Conservation (phyloP, 1,140 invertebrate genomes). For the Lasioglossum albipes region DNA sequence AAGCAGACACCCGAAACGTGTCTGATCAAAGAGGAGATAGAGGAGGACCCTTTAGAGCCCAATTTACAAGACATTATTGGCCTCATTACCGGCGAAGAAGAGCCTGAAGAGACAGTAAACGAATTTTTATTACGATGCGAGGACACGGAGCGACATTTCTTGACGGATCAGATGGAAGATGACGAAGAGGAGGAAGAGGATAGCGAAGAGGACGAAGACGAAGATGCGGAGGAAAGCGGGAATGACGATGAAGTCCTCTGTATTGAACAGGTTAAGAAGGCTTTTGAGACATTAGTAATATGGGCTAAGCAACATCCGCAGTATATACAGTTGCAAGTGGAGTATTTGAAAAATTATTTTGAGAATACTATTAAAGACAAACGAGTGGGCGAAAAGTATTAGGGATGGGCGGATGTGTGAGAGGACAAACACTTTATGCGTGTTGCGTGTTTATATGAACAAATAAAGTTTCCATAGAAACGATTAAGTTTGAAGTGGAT, state of each 20-base stretch:
- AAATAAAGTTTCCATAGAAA: neutral
- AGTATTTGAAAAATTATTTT: neutral
- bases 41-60: neutral
- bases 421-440: neutral
- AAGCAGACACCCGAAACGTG: no score
- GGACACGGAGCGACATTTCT: neutral
- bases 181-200: neutral
- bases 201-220: neutral
- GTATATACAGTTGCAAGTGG: neutral
- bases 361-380: neutral
- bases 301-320: neutral
- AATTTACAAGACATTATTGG: constrained; percentile 3
- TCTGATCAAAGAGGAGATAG: neutral
- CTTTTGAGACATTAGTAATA: neutral
- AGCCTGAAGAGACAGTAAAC: neutral
- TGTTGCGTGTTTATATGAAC: neutral
- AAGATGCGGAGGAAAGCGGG: neutral
- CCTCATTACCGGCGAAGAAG: neutral
- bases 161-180: neutral
- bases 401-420: neutral
- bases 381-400: neutral
- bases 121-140: neutral
- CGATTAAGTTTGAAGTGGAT: no score
- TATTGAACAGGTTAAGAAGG: neutral
- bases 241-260: neutral